Base-by-base conservation (phyloP, 1,140 invertebrate species). In the Pseudomyrmex cubaensis region DNA sequence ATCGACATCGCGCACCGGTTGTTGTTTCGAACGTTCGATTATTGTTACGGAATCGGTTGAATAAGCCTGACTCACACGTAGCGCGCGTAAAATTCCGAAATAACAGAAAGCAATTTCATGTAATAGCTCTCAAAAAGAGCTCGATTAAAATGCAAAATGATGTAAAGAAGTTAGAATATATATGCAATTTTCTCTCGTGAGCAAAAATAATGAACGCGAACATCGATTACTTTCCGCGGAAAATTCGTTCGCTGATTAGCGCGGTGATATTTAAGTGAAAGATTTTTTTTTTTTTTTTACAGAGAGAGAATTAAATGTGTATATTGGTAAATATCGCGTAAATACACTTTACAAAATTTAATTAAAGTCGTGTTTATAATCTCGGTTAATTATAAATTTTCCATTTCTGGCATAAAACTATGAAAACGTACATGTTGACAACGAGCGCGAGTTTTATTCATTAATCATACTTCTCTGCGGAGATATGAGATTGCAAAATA, bases 31-130 rank as follows among this genome's bases (percentile, higher is more conserved):
- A 35, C 35, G 35, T 35, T 35, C 7, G 50, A 54, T 67, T 44
- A 78, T 78, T 84, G 67, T 87, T 86, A 84, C 44, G 46, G 5
- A 70, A 70, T 10, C 35, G 5, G 2, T 59, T n/a, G 25, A 57
- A 57, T 62, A 50, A 62, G 48, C 13, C n/a, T 64, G 25, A 10
- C 35, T 48, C 59, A 25, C 17, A 1, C 52, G 52, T 48, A 54
- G 4, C 2, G 3, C 44, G 25, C 3, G 44, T 48, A 9, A 59
- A 70, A 72, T 57, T 67, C 5, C 13, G 22, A 57, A 72, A 80
- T 59, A 59, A 80, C 0, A 20, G 3, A 78, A 44, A 70, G 52
- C 20, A 35, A 57, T 80, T 35, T 72, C n/a, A 8, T 72, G 20
- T 61, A 59, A 57, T 56, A 44, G 15, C 52, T 22, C 50, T 7